phyloP scores from a whole-genome alignment of 2,797 vertebrate genomes.

The Leucoraja ocellata region DNA sequence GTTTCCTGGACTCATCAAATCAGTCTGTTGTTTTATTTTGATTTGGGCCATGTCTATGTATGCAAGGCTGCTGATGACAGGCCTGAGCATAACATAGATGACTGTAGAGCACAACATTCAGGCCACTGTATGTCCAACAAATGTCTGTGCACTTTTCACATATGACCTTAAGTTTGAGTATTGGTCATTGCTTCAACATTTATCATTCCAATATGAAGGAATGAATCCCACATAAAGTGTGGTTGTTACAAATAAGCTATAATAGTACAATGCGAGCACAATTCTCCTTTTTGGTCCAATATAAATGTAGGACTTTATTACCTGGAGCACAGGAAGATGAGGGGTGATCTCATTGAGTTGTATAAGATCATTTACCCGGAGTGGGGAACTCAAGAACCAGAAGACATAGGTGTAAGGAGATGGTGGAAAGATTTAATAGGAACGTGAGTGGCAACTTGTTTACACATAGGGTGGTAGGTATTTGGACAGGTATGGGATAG shows the following conservation, averaged over 20 bases:
- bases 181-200: neutral
- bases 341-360: no score
- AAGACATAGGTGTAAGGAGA: no score
- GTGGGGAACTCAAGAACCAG: no score
- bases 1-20: neutral
- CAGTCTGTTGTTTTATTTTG: neutral
- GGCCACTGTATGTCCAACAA: neutral
- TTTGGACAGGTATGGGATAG: no score
- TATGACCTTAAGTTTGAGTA: neutral
- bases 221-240: neutral
- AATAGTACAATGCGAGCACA: neutral
- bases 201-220: neutral
- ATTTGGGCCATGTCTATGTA: neutral
- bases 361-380: no score
- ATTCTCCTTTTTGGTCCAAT: neutral
- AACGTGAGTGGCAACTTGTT: no score
- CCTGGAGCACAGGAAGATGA: no score
- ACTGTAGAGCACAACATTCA: neutral
- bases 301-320: neutral
- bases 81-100: neutral
- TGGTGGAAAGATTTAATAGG: no score
- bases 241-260: neutral
- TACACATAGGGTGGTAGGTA: no score
- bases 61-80: neutral
- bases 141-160: neutral